Conservation (phyloP, 2,888 invertebrate genomes). For the Herminia tarsipennalis region DNA sequence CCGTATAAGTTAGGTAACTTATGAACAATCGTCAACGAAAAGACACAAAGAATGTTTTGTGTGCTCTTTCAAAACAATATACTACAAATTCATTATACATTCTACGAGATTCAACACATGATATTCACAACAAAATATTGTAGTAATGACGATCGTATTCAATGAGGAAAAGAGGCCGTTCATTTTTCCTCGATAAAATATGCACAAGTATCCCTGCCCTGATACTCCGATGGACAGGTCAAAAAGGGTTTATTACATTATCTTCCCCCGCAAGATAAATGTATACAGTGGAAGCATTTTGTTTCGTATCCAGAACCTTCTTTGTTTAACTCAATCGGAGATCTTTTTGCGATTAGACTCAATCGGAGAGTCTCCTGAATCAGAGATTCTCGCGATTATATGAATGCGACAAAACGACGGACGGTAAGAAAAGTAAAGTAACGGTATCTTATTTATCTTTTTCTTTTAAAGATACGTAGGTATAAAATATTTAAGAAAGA, state of each 20-base stretch:
- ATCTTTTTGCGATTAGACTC: not conserved
- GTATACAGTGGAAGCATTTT: slow-evolving; percentile 23
- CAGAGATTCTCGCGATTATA: slow-evolving; percentile 18
- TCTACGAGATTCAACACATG: too few relatives aligned
- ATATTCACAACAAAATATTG: slow-evolving; percentile 8
- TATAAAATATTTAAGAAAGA: not conserved
- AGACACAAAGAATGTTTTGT: too few relatives aligned
- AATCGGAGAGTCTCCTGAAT: too few relatives aligned
- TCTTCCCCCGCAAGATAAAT: slow-evolving; percentile 24
- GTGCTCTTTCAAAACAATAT: too few relatives aligned
- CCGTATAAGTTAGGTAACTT: too few relatives aligned
- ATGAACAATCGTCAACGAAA: too few relatives aligned
- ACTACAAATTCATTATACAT: too few relatives aligned
- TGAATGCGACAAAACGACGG: too few relatives aligned
- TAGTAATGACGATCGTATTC: slow-evolving; percentile 22
- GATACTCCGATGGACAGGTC: slow-evolving; percentile 25
- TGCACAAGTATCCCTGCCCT: slow-evolving; percentile 24
- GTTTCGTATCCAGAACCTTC: slow-evolving; percentile 13
- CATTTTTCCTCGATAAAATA: slow-evolving; percentile 36
- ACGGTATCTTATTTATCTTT: not conserved
- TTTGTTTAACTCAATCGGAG: slow-evolving; percentile 20
- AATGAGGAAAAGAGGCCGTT: slow-evolving; percentile 21
- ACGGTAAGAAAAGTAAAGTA: too few relatives aligned
- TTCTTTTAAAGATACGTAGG: not conserved
- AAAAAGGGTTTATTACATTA: slow-evolving; percentile 29